phyloP scores from a whole-genome alignment of 2,888 invertebrate species.

The Taenaris catops region DNA sequence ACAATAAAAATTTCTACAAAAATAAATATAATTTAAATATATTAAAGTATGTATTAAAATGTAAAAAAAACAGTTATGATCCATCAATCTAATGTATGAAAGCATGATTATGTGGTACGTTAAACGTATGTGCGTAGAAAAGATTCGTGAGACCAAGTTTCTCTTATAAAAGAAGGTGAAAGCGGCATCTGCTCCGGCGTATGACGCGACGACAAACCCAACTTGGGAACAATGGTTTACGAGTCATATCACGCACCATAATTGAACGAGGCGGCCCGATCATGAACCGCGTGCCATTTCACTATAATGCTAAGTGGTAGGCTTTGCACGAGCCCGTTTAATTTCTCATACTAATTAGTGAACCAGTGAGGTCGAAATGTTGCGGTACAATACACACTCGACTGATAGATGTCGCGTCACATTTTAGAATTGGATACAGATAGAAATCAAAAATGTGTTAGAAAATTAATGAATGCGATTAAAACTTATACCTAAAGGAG shows the following conservation, averaged over 20 bases:
- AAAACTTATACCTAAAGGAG: no score
- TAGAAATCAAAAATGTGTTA: no score
- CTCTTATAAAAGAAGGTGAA: conserved; percentile 51
- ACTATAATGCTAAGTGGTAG: no score
- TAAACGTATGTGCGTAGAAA: conserved; percentile 11
- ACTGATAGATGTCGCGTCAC: conserved; percentile 76
- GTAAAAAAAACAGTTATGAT: no score
- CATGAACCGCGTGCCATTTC: conserved; percentile 65
- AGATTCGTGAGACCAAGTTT: conserved; percentile 19
- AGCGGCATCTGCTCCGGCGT: conserved; percentile 34
- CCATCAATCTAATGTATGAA: conserved; percentile 40
- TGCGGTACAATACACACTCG: no score
- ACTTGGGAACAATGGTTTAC: conserved; percentile 45
- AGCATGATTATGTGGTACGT: conserved; percentile 9
- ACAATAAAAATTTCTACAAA: no score
- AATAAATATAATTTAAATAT: no score
- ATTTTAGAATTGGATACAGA: conserved; percentile 77
- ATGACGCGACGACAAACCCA: conserved; percentile 46
- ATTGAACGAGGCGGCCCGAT: conserved; percentile 61
- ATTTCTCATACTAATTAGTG: no score
- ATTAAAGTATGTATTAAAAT: no score
- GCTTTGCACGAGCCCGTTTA: no score
- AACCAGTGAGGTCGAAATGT: no score
- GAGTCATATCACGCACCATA: conserved; percentile 63
- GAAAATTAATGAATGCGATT: no score